These are phyloP conservation scores for Flexamia atlantica DNA, from an alignment of 2,888 invertebrate genomes.

Conservation along the genomic window DNA sequence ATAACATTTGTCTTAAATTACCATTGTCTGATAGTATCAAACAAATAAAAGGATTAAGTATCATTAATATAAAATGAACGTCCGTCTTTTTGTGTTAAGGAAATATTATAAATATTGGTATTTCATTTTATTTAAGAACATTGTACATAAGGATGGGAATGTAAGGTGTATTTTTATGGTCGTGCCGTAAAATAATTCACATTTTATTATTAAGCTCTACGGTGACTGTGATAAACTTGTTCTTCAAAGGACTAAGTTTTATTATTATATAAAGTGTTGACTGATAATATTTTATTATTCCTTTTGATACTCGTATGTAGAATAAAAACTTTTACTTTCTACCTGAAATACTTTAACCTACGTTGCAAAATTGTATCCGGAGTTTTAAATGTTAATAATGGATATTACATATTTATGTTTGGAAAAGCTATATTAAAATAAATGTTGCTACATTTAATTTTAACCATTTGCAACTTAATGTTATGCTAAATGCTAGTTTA, in stretches of 20 bases:
- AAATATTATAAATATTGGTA: too few species aligned
- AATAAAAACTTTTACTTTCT: too few species aligned
- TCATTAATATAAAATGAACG: too few species aligned
- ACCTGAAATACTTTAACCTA: too few species aligned
- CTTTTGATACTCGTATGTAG: constrained; percentile 23
- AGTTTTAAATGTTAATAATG: neutral
- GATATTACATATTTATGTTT: neutral
- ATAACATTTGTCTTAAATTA: too few species aligned
- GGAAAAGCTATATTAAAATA: neutral
- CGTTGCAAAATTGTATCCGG: too few species aligned
- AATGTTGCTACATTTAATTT: neutral
- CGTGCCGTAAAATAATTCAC: neutral
- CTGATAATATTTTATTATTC: constrained; percentile 10
- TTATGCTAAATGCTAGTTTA: neutral
- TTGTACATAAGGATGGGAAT: neutral
- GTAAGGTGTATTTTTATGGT: neutral
- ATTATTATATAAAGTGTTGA: constrained; percentile 4
- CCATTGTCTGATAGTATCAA: too few species aligned
- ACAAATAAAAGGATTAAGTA: too few species aligned
- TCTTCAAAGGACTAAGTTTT: constrained; percentile 16
- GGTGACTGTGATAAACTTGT: constrained; percentile 37
- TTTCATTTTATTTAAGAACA: too few species aligned
- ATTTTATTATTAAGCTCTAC: constrained; percentile 10
- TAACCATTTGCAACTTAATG: neutral
- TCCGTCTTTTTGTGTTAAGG: too few species aligned